Percentiles rank a stretch among this genome's conserved stretches.
Conservation (phyloP, 64 coral and sea anemone genomes). For the Porites australiensis region DNA sequence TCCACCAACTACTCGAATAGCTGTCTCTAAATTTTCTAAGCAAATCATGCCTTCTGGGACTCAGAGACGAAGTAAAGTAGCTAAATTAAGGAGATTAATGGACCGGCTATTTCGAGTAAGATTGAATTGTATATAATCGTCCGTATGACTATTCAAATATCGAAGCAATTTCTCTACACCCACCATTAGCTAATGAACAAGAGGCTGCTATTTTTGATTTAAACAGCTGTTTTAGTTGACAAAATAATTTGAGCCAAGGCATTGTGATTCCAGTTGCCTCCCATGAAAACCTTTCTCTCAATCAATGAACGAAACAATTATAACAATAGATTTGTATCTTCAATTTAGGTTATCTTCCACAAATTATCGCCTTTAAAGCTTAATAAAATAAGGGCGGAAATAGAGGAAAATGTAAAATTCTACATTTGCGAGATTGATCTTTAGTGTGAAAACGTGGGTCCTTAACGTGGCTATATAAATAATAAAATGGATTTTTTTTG, state of each 20-base stretch:
- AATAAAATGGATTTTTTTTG: neutral
- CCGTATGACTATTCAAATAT: neutral
- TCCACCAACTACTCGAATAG: no score
- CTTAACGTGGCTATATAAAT: neutral
- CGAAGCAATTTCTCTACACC: neutral
- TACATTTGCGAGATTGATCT: neutral
- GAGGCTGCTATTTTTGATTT: neutral
- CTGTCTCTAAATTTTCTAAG: no score
- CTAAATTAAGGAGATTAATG: no score
- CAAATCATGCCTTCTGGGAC: no score
- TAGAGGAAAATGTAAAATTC: neutral
- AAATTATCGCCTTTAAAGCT: neutral
- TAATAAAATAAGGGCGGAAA: neutral
- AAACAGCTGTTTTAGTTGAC: conserved; percentile 38
- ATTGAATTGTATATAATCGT: conserved; percentile 6
- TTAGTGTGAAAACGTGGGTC: neutral
- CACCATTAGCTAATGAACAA: neutral
- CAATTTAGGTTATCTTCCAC: neutral
- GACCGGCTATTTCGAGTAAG: no score
- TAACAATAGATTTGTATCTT: neutral
- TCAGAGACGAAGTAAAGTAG: no score
- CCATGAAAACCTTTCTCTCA: neutral
- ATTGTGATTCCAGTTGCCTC: neutral
- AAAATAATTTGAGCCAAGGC: neutral
- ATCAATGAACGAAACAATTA: neutral